Percentiles rank a stretch among this genome's conserved stretches.
phyloP scores from a whole-genome alignment of 2,113 vertebrate species.

The Antennarius striatus region DNA sequence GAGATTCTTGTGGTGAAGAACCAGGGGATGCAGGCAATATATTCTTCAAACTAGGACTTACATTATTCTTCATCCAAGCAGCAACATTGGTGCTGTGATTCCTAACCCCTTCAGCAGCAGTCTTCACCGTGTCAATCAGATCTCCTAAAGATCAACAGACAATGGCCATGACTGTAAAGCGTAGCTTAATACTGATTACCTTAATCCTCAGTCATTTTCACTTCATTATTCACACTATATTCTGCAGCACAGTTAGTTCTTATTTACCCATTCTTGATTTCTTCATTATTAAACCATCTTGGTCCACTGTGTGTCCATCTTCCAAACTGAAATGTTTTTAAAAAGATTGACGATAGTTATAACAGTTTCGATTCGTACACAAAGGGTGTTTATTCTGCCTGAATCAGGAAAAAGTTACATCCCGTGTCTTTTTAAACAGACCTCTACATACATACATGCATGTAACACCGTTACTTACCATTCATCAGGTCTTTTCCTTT shows the following conservation, averaged over 20 bases:
- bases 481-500: constrained; percentile 75
- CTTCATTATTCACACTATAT: too few relatives aligned
- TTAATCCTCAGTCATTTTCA: too few relatives aligned
- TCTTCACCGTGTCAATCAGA: constrained; percentile 76
- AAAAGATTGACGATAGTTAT: background rate
- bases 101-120: constrained; percentile 78
- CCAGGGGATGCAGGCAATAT: constrained; percentile 65
- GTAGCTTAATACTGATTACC: too few relatives aligned
- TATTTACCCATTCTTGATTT: constrained; percentile 79
- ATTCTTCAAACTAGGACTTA: constrained; percentile 70
- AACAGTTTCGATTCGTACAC: too few relatives aligned
- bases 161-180: too few relatives aligned
- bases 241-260: background rate
- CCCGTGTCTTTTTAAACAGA: too few relatives aligned
- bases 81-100: constrained; percentile 74
- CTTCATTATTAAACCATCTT: constrained; percentile 70
- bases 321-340: constrained; percentile 65
- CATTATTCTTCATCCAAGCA: constrained; percentile 75
- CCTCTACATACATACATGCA: background rate
- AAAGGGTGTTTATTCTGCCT: background rate
- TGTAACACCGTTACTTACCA: constrained; percentile 58
- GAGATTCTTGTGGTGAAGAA: constrained; percentile 25
- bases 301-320: constrained; percentile 60
- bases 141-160: constrained; percentile 60
- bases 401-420: too few relatives aligned